Evolutionary conservation across 1,140 invertebrate species (phyloP), one percentile per base, ranked within the genome.

Genomic region (Bombus superbus): DNA sequence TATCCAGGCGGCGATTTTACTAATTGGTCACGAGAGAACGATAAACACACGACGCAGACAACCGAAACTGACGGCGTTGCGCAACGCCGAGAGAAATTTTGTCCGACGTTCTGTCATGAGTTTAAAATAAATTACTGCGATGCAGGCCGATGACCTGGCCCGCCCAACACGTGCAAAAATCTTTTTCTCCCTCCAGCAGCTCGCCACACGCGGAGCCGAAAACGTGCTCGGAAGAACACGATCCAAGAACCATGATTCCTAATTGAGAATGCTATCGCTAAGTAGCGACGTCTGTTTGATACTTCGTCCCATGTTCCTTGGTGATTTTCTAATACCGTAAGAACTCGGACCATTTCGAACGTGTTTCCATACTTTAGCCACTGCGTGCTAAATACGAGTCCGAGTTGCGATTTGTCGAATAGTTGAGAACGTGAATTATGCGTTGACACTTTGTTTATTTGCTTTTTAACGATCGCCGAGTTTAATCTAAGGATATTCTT

Each of bases 81-180:
- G 72, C 80, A 86, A 86, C 57, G 79, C 32, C 28, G 32, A 68
- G 79, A 86, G 78, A 80, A 86, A 82, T 81, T 86, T 82, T 72
- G 72, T 81, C 38, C 59, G 79, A 42, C 62, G 44, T 64, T 68
- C 78, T 86, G 84, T 86, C 84, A 86, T 59, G 79, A 47, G 80
- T 77, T 77, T 77, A 83, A 86, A 86, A 86, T 86, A 86, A 86
- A 86, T 86, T 81, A 86, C 81, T 47, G 72, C 81, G 81, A 81
- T 81, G 81, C 80, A 68, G 85, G 85, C 47, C 85, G 73, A 86
- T 83, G 85, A 86, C 85, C 85, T 74, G 78, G 82, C 81, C 81
- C 85, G 80, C 59, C 73, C 72, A 83, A 64, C 85, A 83, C 81
- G 85, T 83, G 85, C 85, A 83, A 86, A 83, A 83, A 86, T 83